Evolutionary conservation across 2,888 invertebrate species (phyloP), one percentile per base, ranked within the genome.

Genomic region (Nomada fucata): DNA sequence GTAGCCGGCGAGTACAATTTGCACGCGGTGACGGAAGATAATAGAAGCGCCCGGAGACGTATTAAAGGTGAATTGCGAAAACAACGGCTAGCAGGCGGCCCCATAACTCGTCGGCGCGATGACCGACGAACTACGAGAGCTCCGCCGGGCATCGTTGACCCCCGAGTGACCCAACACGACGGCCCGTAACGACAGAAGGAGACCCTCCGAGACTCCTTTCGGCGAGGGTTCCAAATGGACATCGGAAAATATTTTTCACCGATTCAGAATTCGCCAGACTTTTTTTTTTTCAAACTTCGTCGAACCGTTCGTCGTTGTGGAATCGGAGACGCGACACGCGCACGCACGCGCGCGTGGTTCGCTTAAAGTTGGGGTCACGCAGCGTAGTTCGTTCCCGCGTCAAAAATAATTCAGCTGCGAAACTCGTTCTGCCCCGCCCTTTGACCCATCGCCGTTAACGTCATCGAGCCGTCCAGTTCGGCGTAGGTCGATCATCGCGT

Each of bases 171-270:
- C 86, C 86, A 84, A 79, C 82, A 84, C 87, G 90, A 90, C 90
- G 89, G 89, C 84, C 85, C 83, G 87, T 88, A 89, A 89, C 89
- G 90, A 89, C 89, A 86, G 78, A 61, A 88, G 83, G 87, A 85
- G 88, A 90, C 85, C 89, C 88, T 88, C 86, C 82, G 89, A 90
- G 89, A 89, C 87, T 88, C 73, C 86, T 78, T 89, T 90, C 91
- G 91, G 92, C 90, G 92, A 93, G 91, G 92, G 92, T 93, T 88
- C 91, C 91, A 92, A 92, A 92, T 92, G 91, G 90, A 92, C 92
- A 87, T 89, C 81, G 81, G 86, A 86, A 88, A 86, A 92, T 92
- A 91, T 92, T 91, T 90, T 84, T 85, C 26, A 81, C 74, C 77
- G 63, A 86, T 78, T 65, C 65, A 63, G 84, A 82, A 74, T 79